Base-by-base conservation (phyloP, 2,113 vertebrate species). In the Gulo gulo region DNA sequence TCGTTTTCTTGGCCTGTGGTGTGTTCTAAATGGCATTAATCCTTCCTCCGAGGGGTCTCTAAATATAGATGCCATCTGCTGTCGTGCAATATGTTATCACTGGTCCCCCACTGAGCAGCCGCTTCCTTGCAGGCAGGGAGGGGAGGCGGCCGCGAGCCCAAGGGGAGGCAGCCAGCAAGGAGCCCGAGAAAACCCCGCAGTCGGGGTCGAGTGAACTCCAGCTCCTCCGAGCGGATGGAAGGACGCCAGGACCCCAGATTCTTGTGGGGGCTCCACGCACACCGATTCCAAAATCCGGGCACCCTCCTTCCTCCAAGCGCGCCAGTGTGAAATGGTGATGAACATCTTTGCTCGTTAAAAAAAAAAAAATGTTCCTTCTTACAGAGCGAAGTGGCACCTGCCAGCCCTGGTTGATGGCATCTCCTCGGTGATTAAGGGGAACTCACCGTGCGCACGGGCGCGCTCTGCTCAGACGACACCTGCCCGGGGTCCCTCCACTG, bases 41-140 rank as follows among this genome's bases (percentile, higher is more conserved):
- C 95, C 97, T 84, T 94, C 45, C 88, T 82, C 57, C 14, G 67
- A 82, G 95, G 59, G 45, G 59, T 67, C 79, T 97, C 96, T 92
- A 97, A 98, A 94, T 95, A 90, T 65, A 57, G 95, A 82, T 80
- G 12, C 73, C 90, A 94, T 98, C 98, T 98, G 94, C 50, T 82
- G 52, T 95, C 29, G 0, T 61, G 13, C 52, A 83, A 2, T 42
- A 52, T 95, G 89, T 36, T 42, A 12, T 81, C 96, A 20, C 90
- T 69, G 47, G 94, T 98, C 88, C 87, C 76, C 89, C 80, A 36
- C 76, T 93, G 80, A 96, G 85, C 88, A 85, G 71, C 79, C 45
- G 23, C n/a, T 73, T 59, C 65, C 47, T 83, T 18, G 6, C 74
- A 18, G 34, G 10, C 29, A 71, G 65, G 34, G 31, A 88, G 39